Conservation (phyloP, 2,888 invertebrate species). For the Ernsta delagoae region DNA sequence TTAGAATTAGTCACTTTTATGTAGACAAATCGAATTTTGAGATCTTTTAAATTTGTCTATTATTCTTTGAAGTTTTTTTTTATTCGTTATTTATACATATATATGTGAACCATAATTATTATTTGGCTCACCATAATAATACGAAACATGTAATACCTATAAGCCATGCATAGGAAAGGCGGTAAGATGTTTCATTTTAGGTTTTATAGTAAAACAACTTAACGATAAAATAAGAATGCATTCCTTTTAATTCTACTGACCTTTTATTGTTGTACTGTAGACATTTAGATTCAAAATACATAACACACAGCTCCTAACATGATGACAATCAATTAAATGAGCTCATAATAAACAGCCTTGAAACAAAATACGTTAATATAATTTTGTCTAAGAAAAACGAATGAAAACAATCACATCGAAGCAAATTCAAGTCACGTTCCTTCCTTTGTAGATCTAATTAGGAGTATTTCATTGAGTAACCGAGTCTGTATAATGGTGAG, state of each 20-base stretch:
- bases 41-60: too few species aligned
- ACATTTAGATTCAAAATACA: neutral
- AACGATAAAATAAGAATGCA: too few species aligned
- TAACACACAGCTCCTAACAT: neutral
- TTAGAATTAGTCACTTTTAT: neutral
- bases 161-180: too few species aligned
- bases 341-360: neutral
- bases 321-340: neutral
- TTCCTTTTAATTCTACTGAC: too few species aligned
- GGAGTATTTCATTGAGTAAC: neutral
- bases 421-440: neutral
- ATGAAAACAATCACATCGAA: neutral
- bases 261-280: too few species aligned
- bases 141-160: too few species aligned
- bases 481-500: neutral
- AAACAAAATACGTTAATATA: neutral
- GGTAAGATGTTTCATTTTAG: too few species aligned
- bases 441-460: neutral
- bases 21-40: neutral
- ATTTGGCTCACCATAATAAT: too few species aligned
- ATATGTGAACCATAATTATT: too few species aligned
- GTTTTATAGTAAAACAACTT: too few species aligned
- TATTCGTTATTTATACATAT: too few species aligned
- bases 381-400: neutral
- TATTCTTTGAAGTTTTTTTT: too few species aligned